Conservation (phyloP, 2,797 vertebrate genomes). For the Xenopus petersii region DNA sequence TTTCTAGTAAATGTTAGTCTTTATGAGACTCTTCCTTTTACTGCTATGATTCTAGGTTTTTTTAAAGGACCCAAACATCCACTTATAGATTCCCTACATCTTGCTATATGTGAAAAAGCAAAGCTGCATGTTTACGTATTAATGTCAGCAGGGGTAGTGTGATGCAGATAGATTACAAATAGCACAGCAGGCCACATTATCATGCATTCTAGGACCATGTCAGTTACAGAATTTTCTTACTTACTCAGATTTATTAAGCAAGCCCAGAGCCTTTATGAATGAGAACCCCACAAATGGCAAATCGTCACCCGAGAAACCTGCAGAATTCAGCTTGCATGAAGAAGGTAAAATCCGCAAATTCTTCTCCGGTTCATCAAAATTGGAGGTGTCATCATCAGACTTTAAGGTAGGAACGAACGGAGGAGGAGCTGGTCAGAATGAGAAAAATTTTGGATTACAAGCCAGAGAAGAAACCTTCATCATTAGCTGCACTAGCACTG, state of each 20-base stretch:
- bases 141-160: constrained; percentile 39
- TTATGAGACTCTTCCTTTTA: neutral
- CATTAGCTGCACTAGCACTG: constrained; percentile 70
- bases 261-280: constrained; percentile 87
- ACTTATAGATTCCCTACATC: constrained; percentile 4
- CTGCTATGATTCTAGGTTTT: neutral
- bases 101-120: constrained; percentile 4
- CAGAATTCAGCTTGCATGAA: constrained; percentile 79
- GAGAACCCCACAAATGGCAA: constrained; percentile 98
- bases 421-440: constrained; percentile 81
- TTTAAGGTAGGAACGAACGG: constrained; percentile 95
- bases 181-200: constrained; percentile 34
- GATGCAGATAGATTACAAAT: constrained; percentile 44
- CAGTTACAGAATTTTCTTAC: constrained; percentile 61
- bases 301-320: constrained; percentile 89
- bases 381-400: constrained; percentile 98
- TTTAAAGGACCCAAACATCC: neutral
- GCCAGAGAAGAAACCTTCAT: constrained; percentile 66
- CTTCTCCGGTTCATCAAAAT: constrained; percentile 98
- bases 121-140: constrained; percentile 29
- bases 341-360: constrained; percentile 83
- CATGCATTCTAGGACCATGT: constrained; percentile 31
- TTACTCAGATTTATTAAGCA: constrained; percentile 92
- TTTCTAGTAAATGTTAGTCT: no score
- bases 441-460: constrained; percentile 61